Base-by-base conservation (phyloP, 2,888 invertebrate species). In the Chrysodeixis includens region DNA sequence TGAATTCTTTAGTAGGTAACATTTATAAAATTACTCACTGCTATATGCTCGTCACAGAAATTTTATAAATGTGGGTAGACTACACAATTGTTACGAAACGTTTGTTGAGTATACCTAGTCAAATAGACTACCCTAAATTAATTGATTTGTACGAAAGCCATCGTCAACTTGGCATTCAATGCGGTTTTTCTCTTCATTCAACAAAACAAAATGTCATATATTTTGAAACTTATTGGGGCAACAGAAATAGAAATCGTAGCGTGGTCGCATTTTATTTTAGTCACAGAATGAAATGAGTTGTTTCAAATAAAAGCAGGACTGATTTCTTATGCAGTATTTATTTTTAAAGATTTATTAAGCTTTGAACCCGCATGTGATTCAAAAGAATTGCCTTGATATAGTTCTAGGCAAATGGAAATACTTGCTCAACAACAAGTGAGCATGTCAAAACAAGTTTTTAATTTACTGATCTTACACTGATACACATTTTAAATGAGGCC, bases 211-310 rank as follows among this genome's bases (percentile, higher is more conserved):
- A 16, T 35, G 35, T 58, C 22, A 46, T 62, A 70, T 51, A 54
- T 56, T 54, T 30, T 30, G 14, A 57, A 53, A 20, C 44, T 35
- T 55, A 51, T 56, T 61, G 57, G 20, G 51, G 26, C 51, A 68
- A 67, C 65, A 8, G 56, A 78, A 78, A 78, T 78, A 78, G 70
- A 79, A 62, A 66, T 72, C 67, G 71, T 70, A 71, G 69, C 66
- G n/a, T 66, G 46, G 30, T 40, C 56, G 12, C 49, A 32, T 63
- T 56, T 49, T 56, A 32, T 56, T 57, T 35, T 44, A n/a, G 49
- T 58, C 57, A 56, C 58, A 30, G 52, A 66, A 57, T 30, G 49
- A 46, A 58, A 55, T 69, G 12, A 66, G n/a, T 61, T 20, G 18
- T 20, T 18, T 20, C 10, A 4, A 18, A 49, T 20, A 49, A 49